Conservation (phyloP, 2,888 invertebrate genomes). For the Helleia helle region DNA sequence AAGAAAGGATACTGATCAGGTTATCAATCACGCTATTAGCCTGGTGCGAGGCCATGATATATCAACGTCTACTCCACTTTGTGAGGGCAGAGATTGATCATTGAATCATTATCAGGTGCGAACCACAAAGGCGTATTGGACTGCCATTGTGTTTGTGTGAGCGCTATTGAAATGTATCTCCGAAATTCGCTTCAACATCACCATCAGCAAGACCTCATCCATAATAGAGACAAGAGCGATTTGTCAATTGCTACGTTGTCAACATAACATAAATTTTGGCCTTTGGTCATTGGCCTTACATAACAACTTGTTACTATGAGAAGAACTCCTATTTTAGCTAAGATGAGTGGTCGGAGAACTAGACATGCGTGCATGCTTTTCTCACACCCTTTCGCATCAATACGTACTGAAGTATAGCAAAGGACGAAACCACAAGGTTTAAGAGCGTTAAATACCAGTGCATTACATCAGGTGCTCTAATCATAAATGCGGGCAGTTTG, state of each 20-base stretch:
- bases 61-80: conserved; percentile 32
- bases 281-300: too few relatives aligned
- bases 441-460: not conserved
- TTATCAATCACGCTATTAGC: conserved; percentile 34
- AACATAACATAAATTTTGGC: too few relatives aligned
- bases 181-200: not conserved
- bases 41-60: conserved; percentile 28
- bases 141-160: conserved; percentile 14
- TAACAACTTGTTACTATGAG: too few relatives aligned
- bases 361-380: too few relatives aligned
- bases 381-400: too few relatives aligned
- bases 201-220: too few relatives aligned
- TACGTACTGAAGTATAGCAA: too few relatives aligned
- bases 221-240: too few relatives aligned
- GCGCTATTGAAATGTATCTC: not conserved
- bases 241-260: too few relatives aligned
- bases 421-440: too few relatives aligned
- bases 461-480: not conserved
- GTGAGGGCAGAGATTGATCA: conserved; percentile 33
- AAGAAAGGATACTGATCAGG: conserved; percentile 12
- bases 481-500: not conserved
- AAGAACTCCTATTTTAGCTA: too few relatives aligned
- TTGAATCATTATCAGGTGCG: conserved; percentile 28
- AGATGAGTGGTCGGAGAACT: too few relatives aligned
- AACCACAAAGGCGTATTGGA: conserved; percentile 17